Conservation (phyloP, 2,797 vertebrate species). For the Columba guinea region DNA sequence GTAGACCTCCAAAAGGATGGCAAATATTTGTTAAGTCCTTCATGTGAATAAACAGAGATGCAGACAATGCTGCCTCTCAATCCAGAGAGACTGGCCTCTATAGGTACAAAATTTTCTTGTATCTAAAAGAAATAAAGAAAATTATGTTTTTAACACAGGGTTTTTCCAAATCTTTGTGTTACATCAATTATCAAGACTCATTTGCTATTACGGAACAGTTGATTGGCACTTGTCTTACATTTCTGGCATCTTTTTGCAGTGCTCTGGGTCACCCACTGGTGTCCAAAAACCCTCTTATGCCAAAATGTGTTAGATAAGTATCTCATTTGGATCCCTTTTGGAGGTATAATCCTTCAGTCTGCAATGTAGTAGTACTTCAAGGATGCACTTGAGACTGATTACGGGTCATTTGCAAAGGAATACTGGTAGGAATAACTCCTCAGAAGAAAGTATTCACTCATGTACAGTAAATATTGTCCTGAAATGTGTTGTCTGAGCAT, state of each 20-base stretch:
- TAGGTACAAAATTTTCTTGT: not conserved
- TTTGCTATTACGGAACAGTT: not conserved
- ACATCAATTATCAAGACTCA: not conserved
- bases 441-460: not conserved
- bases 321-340: not conserved
- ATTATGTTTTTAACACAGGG: not conserved
- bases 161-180: not conserved
- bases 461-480: not conserved
- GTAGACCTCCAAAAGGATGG: not conserved
- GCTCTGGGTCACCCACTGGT: not conserved
- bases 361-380: not conserved
- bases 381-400: not conserved
- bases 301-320: not conserved
- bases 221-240: not conserved
- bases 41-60: not conserved
- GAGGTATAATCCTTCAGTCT: not conserved
- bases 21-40: not conserved
- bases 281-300: not conserved
- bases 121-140: not conserved
- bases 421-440: not conserved
- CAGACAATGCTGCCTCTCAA: accelerated
- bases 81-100: not conserved
- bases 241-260: not conserved
- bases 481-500: not conserved
- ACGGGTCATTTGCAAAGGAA: not conserved